Conservation (phyloP, 2,113 vertebrate species). For the Myiagra hebetior region DNA sequence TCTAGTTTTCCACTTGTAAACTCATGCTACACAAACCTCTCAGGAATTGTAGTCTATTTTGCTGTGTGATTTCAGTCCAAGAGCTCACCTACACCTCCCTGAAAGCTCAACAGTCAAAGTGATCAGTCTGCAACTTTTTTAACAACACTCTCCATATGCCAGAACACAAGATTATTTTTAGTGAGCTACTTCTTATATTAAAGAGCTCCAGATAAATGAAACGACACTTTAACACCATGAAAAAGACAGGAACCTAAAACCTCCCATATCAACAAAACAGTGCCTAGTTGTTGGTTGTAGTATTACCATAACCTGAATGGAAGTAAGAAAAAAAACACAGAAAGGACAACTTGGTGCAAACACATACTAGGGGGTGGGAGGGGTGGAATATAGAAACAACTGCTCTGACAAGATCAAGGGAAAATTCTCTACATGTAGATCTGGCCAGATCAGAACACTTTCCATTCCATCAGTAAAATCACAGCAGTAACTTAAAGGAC, state of each 20-base stretch:
- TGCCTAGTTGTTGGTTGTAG: background rate
- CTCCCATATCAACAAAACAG: background rate
- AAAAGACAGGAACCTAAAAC: background rate
- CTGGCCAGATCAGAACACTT: slow-evolving; percentile 9
- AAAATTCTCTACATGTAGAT: background rate
- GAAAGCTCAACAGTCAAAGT: background rate
- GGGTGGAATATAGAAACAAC: background rate
- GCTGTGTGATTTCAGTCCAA: background rate
- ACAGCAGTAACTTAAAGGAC: background rate
- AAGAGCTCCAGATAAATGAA: background rate
- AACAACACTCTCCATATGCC: background rate
- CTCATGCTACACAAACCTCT: background rate
- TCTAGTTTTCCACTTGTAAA: background rate
- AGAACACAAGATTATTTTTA: background rate
- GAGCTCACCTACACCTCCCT: background rate
- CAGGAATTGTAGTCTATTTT: background rate
- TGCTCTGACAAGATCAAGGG: background rate
- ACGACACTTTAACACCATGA: background rate
- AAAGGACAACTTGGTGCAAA: background rate
- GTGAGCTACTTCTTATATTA: background rate
- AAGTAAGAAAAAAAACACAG: background rate
- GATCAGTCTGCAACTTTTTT: background rate
- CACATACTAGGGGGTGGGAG: background rate
- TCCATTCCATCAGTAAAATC: background rate
- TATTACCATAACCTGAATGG: background rate